Conservation (phyloP, 2,888 invertebrate species). For the Drosophila meridionalis region DNA sequence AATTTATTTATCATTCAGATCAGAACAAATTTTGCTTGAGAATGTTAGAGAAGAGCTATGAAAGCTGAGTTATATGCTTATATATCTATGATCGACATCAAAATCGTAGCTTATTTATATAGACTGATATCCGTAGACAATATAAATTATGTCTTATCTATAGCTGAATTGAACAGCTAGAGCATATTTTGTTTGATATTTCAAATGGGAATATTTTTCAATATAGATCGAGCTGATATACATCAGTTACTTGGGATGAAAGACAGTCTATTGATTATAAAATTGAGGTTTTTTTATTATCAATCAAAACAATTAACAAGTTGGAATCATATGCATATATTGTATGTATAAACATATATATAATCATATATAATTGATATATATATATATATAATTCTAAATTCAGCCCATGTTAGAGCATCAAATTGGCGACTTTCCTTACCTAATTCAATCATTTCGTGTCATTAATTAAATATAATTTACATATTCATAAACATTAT, state of each 20-base stretch:
- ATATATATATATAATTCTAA: no score
- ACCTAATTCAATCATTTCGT: background rate
- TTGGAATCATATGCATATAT: background rate
- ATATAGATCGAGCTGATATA: no score
- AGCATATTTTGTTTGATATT: background rate
- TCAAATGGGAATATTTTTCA: no score
- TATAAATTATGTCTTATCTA: background rate
- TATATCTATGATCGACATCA: background rate
- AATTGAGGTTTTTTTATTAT: background rate
- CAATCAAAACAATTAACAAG: background rate
- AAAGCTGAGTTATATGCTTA: background rate
- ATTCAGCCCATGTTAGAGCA: background rate
- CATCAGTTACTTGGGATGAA: no score
- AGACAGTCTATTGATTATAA: no score
- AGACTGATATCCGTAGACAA: background rate
- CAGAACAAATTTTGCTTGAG: background rate
- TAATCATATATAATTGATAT: background rate
- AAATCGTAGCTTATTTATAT: background rate
- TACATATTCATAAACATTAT: slow-evolving; percentile 1
- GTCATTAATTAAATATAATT: background rate
- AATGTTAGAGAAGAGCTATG: background rate
- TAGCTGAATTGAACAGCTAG: background rate
- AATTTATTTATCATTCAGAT: background rate
- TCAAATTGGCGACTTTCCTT: background rate
- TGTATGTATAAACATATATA: background rate